Base-by-base conservation (phyloP, 2,888 invertebrate genomes). In the Penaeus monodon region DNA sequence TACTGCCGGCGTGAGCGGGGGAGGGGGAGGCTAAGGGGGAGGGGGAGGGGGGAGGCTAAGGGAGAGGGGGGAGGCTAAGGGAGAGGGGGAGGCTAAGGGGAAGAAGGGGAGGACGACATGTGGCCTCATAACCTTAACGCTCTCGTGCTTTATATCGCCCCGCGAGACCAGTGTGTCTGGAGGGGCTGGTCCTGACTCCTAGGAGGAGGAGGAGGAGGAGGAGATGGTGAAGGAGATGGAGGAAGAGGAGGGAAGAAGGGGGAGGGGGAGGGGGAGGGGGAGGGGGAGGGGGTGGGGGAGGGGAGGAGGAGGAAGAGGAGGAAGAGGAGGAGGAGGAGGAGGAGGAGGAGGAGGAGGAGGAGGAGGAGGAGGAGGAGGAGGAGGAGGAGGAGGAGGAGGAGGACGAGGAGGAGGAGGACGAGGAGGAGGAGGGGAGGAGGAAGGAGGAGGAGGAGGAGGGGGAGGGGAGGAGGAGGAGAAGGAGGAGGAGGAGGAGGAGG, bases 301-400 rank as follows among this genome's bases (percentile, higher is more conserved):
- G 63, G 22, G 27, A 20, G n/a, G 57, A 63, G 22, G 57, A 79
- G 63, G 79, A 24, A 27, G 64, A 79, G 64, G 79, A 63, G 79
- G 79, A 79, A 27, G 79, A 79, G 79, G 79, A 79, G 79, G 33
- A 38, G 38, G 68, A 8, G 68, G 68, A 68, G 68, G 44, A 1
- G 44, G 6, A 10, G 78, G 78, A 44, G 49, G 78, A 78, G 78
- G 78, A 44, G 7, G 78, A 78, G 78, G 38, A 3, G 78, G 44
- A 20, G 38, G 44, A 24, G 14, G 78, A 78, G 49, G 78, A 78
- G 78, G 78, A 77, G 49, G 78, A 44, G 49, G 78, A 10, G 78
- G 78, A 78, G 78, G 78, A 78, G 78, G 57, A 77, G 10, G 57
- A 63, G 79, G 57, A 79, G 57, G 79, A 63, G 57, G n/a, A 57